A percentile compares a stretch with the other conserved stretches of the same genome.
Conservation (phyloP, 2,113 vertebrate genomes). For the Chlorocebus sabaeus region DNA sequence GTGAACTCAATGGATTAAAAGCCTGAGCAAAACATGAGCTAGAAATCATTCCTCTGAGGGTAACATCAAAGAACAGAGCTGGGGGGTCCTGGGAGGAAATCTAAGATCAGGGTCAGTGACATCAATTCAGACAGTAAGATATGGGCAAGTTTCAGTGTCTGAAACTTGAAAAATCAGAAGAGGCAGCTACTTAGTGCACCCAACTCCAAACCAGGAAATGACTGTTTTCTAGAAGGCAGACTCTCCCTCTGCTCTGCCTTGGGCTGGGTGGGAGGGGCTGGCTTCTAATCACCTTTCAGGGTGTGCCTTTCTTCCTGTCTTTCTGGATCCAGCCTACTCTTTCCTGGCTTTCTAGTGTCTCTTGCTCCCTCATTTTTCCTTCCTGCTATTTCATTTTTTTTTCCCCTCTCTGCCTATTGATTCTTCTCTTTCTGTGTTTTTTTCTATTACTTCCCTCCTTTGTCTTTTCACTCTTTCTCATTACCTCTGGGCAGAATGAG, state of each 20-base stretch:
- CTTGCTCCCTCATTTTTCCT: not conserved
- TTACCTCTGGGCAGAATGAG: not conserved
- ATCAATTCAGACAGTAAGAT: not conserved
- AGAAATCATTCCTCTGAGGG: not conserved
- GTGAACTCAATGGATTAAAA: not conserved
- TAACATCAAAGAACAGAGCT: not conserved
- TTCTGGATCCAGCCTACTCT: not conserved
- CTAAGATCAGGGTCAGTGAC: not conserved
- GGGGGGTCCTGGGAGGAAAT: not conserved
- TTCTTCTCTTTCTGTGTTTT: not conserved
- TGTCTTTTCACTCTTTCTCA: not conserved
- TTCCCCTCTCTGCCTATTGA: fast-evolving
- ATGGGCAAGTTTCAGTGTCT: not conserved
- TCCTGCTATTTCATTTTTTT: not conserved
- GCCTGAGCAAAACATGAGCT: not conserved
- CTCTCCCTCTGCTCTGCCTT: not conserved
- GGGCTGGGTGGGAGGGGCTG: not conserved
- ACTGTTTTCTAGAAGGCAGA: not conserved
- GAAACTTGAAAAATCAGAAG: not conserved
- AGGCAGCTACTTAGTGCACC: not conserved
- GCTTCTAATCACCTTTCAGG: not conserved
- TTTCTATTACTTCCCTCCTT: not conserved
- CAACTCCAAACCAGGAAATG: not conserved
- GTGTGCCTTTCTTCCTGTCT: not conserved
- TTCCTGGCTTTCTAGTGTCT: not conserved